Conservation (phyloP, 1,140 invertebrate genomes). For the Lordiphosa mommai region DNA sequence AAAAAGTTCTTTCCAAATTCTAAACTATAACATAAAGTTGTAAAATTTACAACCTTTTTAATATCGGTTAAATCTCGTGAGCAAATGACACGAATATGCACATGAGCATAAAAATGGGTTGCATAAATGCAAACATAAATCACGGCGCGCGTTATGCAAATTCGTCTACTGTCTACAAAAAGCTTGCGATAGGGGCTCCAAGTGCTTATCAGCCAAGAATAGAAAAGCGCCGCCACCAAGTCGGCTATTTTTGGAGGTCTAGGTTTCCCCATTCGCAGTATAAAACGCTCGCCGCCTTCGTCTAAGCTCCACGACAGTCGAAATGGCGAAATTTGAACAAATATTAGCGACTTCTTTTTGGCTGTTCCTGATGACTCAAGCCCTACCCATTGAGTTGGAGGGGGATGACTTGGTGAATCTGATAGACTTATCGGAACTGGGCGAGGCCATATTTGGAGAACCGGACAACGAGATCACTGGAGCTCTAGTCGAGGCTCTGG, state of each 20-base stretch:
- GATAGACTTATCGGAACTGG: conserved; percentile 81
- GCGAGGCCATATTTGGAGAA: conserved; percentile 80
- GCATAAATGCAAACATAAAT: conserved; percentile 50
- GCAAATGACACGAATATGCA: conserved; percentile 40
- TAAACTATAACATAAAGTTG: no score
- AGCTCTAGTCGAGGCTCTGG: conserved; percentile 85
- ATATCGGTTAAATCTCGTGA: no score
- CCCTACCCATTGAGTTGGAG: conserved; percentile 17
- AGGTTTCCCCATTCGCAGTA: conserved; percentile 34
- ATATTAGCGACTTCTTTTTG: not conserved
- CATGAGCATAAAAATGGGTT: conserved; percentile 26
- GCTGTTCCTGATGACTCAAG: not conserved
- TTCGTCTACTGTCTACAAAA: conserved; percentile 21
- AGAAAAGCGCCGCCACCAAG: conserved; percentile 26
- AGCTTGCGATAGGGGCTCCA: conserved; percentile 33
- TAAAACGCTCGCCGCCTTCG: conserved; percentile 21
- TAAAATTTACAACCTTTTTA: no score
- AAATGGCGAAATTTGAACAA: conserved; percentile 38
- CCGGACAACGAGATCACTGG: conserved; percentile 80
- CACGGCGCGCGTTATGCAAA: conserved; percentile 52
- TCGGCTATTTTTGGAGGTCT: conserved; percentile 53
- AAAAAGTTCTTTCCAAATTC: no score
- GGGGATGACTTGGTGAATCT: conserved; percentile 52
- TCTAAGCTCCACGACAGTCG: conserved; percentile 14
- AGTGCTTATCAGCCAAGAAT: conserved; percentile 14